Percentiles rank a stretch among this genome's conserved stretches.
Evolutionary conservation across 1,140 invertebrate species (phyloP).

Genomic region (Ridgeia piscesae): DNA sequence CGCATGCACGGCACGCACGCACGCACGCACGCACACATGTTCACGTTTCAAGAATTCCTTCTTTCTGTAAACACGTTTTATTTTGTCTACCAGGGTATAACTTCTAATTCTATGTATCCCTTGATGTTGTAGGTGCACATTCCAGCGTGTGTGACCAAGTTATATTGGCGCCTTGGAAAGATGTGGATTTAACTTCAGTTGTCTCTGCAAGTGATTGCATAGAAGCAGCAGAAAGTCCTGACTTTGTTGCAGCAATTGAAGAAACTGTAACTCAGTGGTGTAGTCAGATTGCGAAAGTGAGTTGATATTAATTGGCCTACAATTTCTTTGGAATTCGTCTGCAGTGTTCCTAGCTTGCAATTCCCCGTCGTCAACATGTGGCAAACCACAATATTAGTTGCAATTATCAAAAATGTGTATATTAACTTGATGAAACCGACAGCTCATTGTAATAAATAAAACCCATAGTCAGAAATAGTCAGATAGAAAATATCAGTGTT

Average conservation of each 20-base stretch:
- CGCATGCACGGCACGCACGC: too few species aligned
- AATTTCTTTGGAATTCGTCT: too few species aligned
- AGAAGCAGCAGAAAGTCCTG: slow-evolving; percentile 52
- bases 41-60: too few species aligned
- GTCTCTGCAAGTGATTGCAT: slow-evolving; percentile 51
- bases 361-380: too few species aligned
- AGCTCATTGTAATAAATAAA: not conserved
- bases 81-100: too few species aligned
- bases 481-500: not conserved
- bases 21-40: too few species aligned
- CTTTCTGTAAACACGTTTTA: too few species aligned
- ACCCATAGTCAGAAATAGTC: too few species aligned
- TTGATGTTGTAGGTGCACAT: slow-evolving; percentile 52
- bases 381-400: too few species aligned
- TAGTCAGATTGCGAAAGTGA: slow-evolving; percentile 58
- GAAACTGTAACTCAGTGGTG: slow-evolving; percentile 55
- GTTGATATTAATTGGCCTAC: not conserved
- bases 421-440: too few species aligned
- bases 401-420: too few species aligned
- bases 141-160: slow-evolving; percentile 32
- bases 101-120: not conserved
- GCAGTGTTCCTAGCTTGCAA: too few species aligned
- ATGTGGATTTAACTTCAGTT: not conserved
- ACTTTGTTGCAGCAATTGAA: slow-evolving; percentile 54
- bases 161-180: not conserved